Percentiles rank a stretch among this genome's conserved stretches.
phyloP scores from a whole-genome alignment of 1,140 invertebrate genomes.

The Heliconius congener region DNA sequence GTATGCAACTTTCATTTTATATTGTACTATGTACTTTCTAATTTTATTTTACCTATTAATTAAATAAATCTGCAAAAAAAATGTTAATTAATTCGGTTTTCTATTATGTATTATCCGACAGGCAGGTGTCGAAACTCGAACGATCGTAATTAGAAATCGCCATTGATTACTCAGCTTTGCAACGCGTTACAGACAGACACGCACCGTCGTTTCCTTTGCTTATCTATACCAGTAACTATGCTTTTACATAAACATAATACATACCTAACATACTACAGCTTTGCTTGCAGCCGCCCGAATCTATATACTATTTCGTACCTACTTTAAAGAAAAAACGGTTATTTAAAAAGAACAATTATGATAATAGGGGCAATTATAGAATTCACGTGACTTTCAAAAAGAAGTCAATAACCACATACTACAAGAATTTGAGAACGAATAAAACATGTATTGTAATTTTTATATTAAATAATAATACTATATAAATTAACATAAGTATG shows the following conservation, averaged over 20 bases:
- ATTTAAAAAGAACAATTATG: no score
- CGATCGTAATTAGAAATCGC: conserved; percentile 48
- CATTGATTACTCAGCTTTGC: conserved; percentile 41
- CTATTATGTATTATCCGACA: conserved; percentile 17
- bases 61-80: not conserved
- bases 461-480: not conserved
- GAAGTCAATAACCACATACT: not conserved
- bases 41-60: not conserved
- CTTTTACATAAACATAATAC: not conserved
- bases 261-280: not conserved
- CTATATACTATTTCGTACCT: no score
- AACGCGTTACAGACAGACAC: conserved; percentile 27
- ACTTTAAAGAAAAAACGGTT: no score
- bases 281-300: not conserved
- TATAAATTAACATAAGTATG: not conserved
- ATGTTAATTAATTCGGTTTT: not conserved
- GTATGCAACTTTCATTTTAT: no score
- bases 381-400: not conserved
- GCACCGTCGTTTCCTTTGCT: conserved; percentile 28
- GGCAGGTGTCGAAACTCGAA: conserved; percentile 32
- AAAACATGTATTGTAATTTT: not conserved
- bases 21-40: no score
- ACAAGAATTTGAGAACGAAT: conserved; percentile 9
- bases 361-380: not conserved
- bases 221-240: not conserved